phyloP scores from a whole-genome alignment of 2,888 invertebrate genomes.

The Lasioglossum figueresi region DNA sequence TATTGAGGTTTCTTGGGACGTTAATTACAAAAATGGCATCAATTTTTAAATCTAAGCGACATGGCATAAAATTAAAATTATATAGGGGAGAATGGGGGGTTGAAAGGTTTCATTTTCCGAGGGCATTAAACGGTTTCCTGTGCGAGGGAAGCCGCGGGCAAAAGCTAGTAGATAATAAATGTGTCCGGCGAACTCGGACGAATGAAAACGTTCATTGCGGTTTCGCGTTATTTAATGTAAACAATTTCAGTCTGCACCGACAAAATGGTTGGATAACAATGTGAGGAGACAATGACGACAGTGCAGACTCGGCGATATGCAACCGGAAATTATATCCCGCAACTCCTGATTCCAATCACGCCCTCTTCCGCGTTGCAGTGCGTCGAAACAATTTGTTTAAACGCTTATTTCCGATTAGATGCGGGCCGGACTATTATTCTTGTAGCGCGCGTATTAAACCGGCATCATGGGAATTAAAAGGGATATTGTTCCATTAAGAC shows the following conservation, averaged over 20 bases:
- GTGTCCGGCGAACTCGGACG: background rate
- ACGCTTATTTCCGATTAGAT: constrained; percentile 36
- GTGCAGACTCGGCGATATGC: constrained; percentile 25
- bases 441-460: background rate
- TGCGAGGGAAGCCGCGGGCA: no score
- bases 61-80: no score
- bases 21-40: no score
- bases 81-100: no score
- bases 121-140: no score
- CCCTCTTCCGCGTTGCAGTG: constrained; percentile 29
- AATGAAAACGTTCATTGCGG: constrained; percentile 13
- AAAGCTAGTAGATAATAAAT: background rate
- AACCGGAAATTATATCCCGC: constrained; percentile 52
- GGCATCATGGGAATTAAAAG: background rate
- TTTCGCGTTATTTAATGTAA: constrained; percentile 34
- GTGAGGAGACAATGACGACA: constrained; percentile 44
- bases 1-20: no score
- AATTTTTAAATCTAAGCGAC: no score
- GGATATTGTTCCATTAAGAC: background rate
- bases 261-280: constrained; percentile 43
- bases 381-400: constrained; percentile 45
- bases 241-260: constrained; percentile 15
- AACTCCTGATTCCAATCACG: constrained; percentile 44
- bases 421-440: constrained; percentile 3
- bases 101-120: no score